Evolutionary conservation across 2,888 invertebrate species (phyloP), one percentile per base, ranked within the genome.

Genomic region (Onthophagus sagittarius): DNA sequence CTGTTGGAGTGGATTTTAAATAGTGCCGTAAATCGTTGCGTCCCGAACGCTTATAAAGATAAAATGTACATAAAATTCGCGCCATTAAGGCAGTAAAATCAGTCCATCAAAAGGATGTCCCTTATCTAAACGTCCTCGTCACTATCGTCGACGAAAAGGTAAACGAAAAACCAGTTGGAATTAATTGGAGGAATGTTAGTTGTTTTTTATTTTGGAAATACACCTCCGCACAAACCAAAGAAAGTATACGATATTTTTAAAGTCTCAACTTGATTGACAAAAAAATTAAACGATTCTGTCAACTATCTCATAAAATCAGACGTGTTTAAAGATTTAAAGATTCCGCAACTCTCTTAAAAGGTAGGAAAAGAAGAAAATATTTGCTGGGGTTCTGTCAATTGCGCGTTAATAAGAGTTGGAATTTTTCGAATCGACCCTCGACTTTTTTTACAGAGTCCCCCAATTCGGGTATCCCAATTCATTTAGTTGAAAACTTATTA

Each of bases 51-150:
- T 31, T 67, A 67, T 63, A 63, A 63, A 71, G 73, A 73, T 73
- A 73, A 73, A 67, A 71, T 62, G 65, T 67, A 71, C 69, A 73
- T 73, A 73, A 73, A 73, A 73, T 73, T 73, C 73, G 73, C 73
- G 67, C 73, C 73, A 73, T 73, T 73, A 73, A 71, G 32, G 71
- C 73, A 71, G 71, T 73, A 73, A 73, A 73, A 73, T 73, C 73
- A 71, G 71, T 73, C 71, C 73, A 73, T 73, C 73, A 73, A 70
- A 72, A 73, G 69, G 65, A 62, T 62, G 63, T 72, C 71, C 71
- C 63, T 73, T 73, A 73, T 73, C 73, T 73, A 73, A 73, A 73
- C 71, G 65, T n/a, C 31, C 67, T 23, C 23, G 67, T 13, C 67
- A 23, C 67, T 23, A 15, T 67, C 67, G n/a, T 23, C 67, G 23